Evolutionary conservation across 2,888 invertebrate genomes (phyloP).

Genomic region (Watsonalla cultraria): DNA sequence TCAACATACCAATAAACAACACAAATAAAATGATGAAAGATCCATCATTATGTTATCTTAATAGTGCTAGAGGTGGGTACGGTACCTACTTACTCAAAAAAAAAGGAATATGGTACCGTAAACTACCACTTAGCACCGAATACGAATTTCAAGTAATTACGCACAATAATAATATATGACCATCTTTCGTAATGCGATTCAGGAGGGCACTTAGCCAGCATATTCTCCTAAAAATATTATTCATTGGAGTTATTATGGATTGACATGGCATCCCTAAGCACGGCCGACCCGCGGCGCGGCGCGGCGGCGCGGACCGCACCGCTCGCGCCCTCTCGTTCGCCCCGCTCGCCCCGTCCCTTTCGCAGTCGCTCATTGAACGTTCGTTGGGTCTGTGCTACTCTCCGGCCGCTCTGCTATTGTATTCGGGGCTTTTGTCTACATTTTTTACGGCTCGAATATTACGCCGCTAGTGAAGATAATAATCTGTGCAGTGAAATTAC

Average conservation of each 20-base stretch:
- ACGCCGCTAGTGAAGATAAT: conserved; percentile 52
- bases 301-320: conserved; percentile 30
- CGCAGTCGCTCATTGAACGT: conserved; percentile 71
- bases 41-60: too few species aligned
- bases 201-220: too few species aligned
- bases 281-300: conserved; percentile 23
- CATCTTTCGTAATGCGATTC: too few species aligned
- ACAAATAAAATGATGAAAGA: too few species aligned
- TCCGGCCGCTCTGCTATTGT: conserved; percentile 46
- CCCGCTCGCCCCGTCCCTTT: conserved; percentile 29
- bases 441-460: conserved; percentile 51
- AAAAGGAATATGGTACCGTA: too few species aligned
- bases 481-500: conserved; percentile 69
- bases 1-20: too few species aligned
- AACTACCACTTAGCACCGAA: too few species aligned
- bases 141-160: too few species aligned
- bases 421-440: conserved; percentile 65
- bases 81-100: too few species aligned
- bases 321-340: conserved; percentile 34
- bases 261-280: conserved; percentile 35
- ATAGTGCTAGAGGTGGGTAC: too few species aligned
- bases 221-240: neutral
- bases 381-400: conserved; percentile 55
- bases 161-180: too few species aligned
- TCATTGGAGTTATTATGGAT: conserved; percentile 8